These are phyloP conservation scores for Tapirus indicus DNA, from an alignment of 2,797 vertebrate species.

Conservation along the genomic window DNA sequence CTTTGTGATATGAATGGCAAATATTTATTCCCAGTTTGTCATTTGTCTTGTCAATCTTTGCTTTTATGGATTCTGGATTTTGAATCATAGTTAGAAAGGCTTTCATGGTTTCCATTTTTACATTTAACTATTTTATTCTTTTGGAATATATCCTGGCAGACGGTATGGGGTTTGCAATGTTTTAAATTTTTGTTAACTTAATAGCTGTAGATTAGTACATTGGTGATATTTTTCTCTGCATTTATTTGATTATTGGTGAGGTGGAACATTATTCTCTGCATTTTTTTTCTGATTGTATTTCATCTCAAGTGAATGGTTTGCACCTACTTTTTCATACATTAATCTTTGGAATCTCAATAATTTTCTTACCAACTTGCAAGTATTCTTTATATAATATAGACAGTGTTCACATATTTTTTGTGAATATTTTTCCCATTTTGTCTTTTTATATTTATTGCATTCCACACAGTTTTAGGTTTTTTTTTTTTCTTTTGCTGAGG, in stretches of 20 bases:
- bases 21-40: background rate
- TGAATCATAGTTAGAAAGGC: background rate
- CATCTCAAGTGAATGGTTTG: background rate
- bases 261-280: background rate
- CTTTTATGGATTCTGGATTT: background rate
- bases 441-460: background rate
- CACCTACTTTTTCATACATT: background rate
- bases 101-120: background rate
- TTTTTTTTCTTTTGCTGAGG: background rate
- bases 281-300: background rate
- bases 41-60: background rate
- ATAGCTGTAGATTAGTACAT: background rate
- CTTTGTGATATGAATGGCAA: background rate
- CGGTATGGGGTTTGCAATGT: background rate
- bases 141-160: background rate
- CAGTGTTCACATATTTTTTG: background rate
- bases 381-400: background rate
- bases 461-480: background rate
- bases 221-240: background rate
- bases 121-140: background rate
- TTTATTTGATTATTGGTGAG: background rate
- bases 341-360: background rate
- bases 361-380: background rate
- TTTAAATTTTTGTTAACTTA: background rate
- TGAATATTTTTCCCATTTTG: background rate